Evolutionary conservation across 1,140 invertebrate genomes (phyloP).

Genomic region (Adoxophyes honmai): DNA sequence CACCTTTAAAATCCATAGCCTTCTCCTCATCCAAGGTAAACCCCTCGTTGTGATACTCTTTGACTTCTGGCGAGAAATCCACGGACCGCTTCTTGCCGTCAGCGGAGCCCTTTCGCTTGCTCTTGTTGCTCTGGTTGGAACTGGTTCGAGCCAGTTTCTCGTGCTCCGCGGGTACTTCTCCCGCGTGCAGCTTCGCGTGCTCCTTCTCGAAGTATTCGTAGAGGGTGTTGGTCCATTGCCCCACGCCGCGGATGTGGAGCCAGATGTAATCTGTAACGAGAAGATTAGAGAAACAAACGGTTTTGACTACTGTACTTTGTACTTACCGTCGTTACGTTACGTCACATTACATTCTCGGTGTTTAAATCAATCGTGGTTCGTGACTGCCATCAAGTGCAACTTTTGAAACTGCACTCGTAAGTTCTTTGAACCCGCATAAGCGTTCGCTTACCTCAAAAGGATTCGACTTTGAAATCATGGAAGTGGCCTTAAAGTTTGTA

Average conservation of each 20-base stretch:
- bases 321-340: too few species aligned
- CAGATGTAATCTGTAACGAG: slow-evolving; percentile 88
- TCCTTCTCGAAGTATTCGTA: slow-evolving; percentile 93
- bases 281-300: too few species aligned
- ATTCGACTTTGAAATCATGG: too few species aligned
- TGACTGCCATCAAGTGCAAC: too few species aligned
- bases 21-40: slow-evolving; percentile 73
- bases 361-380: too few species aligned
- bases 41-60: slow-evolving; percentile 76
- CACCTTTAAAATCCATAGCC: slow-evolving; percentile 23
- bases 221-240: slow-evolving; percentile 95
- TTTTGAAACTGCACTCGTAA: too few species aligned
- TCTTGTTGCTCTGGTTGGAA: slow-evolving; percentile 44
- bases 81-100: slow-evolving; percentile 58
- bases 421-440: too few species aligned
- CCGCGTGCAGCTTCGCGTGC: slow-evolving; percentile 84
- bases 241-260: slow-evolving; percentile 95
- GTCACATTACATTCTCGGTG: too few species aligned
- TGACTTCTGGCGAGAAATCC: slow-evolving; percentile 67
- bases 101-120: slow-evolving; percentile 34
- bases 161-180: slow-evolving; percentile 66
- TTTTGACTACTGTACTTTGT: not conserved
- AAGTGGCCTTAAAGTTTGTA: too few species aligned
- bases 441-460: too few species aligned
- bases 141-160: slow-evolving; percentile 38